These are phyloP conservation scores for Noctilio leporinus DNA, from an alignment of 2,113 vertebrate species.

Conservation along the genomic window DNA sequence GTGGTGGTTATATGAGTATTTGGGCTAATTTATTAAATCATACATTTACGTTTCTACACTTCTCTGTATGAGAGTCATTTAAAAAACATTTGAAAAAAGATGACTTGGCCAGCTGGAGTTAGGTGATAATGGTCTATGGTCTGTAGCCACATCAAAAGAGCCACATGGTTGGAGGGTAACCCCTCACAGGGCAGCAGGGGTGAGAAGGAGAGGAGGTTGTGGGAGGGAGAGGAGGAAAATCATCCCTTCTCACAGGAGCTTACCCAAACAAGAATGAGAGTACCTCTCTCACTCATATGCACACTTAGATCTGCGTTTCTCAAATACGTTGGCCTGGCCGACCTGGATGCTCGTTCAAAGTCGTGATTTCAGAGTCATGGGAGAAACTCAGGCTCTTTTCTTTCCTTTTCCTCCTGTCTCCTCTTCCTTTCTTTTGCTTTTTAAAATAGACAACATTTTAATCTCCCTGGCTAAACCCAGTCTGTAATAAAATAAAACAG, in stretches of 20 bases:
- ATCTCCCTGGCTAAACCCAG: background rate
- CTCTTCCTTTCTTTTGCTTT: background rate
- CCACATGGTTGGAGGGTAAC: background rate
- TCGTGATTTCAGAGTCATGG: background rate
- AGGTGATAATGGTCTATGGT: background rate
- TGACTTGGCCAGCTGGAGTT: background rate
- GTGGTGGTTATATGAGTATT: background rate
- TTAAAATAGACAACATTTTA: background rate
- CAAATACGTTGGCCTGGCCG: background rate
- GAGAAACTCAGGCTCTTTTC: background rate
- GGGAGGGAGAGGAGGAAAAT: background rate
- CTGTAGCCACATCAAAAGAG: background rate
- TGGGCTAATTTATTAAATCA: background rate
- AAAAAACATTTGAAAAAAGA: background rate
- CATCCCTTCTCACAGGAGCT: background rate
- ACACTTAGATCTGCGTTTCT: background rate
- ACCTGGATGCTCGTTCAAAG: background rate
- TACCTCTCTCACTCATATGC: background rate
- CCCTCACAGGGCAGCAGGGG: background rate
- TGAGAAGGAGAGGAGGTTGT: background rate
- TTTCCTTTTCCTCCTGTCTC: accelerated
- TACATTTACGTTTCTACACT: background rate
- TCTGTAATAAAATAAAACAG: background rate
- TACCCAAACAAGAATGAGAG: background rate
- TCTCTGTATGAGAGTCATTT: background rate